Percentiles rank a stretch among this genome's conserved stretches.
These are phyloP conservation scores for Phylloscopus collybita DNA, from an alignment of 2,797 vertebrate species.

Conservation along the genomic window DNA sequence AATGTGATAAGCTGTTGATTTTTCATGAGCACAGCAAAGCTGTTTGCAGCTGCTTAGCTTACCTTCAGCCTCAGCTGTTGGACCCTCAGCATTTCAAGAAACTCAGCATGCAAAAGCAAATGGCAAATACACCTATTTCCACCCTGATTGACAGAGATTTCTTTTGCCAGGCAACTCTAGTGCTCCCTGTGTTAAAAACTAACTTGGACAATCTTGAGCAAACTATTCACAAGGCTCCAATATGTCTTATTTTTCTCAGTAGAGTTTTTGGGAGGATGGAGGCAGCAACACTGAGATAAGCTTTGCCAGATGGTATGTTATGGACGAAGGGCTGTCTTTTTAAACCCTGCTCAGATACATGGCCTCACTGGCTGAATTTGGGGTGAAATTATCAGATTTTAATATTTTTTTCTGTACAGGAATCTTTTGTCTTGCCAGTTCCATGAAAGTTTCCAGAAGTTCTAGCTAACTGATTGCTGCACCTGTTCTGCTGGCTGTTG, in stretches of 20 bases:
- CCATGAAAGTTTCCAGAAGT: background rate
- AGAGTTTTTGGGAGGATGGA: background rate
- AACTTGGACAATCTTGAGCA: background rate
- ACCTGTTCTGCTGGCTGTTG: background rate
- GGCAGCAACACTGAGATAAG: background rate
- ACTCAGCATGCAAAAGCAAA: background rate
- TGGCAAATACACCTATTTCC: background rate
- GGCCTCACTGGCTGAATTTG: background rate
- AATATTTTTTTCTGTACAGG: background rate
- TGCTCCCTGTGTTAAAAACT: background rate
- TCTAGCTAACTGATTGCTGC: background rate
- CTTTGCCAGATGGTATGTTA: background rate
- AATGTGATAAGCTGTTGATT: background rate
- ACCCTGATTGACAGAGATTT: background rate
- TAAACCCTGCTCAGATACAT: background rate
- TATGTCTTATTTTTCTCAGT: background rate
- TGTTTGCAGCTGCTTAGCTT: background rate
- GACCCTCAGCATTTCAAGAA: background rate
- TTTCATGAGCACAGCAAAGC: constrained; percentile 9
- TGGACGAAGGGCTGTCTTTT: background rate
- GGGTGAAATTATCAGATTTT: background rate
- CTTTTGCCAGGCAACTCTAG: background rate
- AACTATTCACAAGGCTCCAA: background rate
- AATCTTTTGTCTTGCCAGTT: background rate
- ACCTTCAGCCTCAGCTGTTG: background rate